Evolutionary conservation across 1,140 invertebrate species (phyloP).

Genomic region (Heliconius congener): DNA sequence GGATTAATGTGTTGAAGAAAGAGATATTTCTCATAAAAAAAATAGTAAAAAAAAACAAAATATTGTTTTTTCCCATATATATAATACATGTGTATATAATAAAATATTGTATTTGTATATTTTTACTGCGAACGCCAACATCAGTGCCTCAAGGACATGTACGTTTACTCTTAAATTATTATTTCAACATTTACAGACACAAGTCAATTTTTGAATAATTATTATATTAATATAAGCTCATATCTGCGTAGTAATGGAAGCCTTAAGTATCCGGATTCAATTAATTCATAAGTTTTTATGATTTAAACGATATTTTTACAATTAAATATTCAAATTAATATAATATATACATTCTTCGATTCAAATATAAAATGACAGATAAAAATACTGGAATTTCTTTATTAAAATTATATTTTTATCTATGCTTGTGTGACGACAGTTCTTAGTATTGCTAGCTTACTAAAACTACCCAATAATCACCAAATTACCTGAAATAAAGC

Average conservation of each 20-base stretch:
- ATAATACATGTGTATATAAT: too few species aligned
- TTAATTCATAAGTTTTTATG: constrained; percentile 3
- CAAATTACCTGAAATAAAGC: constrained; percentile 4
- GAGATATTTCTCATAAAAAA: too few species aligned
- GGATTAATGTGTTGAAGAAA: too few species aligned
- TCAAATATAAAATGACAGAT: neutral
- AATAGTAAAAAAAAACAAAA: too few species aligned
- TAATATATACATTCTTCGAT: neutral
- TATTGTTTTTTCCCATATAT: too few species aligned
- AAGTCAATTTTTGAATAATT: neutral
- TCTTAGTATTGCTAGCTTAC: constrained; percentile 4
- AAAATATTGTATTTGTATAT: too few species aligned
- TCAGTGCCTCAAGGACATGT: too few species aligned
- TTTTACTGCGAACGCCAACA: too few species aligned
- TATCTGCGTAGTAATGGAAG: constrained; percentile 6
- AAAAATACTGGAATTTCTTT: neutral
- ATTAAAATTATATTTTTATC: constrained; percentile 9
- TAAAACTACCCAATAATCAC: neutral
- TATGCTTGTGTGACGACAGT: neutral
- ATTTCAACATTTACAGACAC: too few species aligned
- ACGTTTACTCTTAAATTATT: too few species aligned
- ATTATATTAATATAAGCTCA: neutral
- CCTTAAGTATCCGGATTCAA: constrained; percentile 3
- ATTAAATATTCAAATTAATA: constrained; percentile 9
- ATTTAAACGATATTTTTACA: constrained; percentile 10